Conservation (phyloP, 2,797 vertebrate genomes). For the Gila robusta region DNA sequence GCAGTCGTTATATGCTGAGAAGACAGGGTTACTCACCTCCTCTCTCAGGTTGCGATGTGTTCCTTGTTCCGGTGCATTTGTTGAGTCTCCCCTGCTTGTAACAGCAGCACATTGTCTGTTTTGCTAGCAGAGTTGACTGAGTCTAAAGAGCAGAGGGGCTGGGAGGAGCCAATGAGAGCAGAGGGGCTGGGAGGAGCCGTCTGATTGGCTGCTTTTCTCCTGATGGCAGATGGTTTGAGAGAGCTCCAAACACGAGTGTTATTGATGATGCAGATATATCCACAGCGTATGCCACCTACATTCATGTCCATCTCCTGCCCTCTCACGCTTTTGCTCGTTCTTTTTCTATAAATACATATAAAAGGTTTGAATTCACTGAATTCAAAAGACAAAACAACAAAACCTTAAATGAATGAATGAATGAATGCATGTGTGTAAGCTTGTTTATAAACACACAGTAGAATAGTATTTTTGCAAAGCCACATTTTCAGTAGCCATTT, state of each 20-base stretch:
- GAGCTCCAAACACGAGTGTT: constrained; percentile 51
- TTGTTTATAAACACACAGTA: no score
- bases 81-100: constrained; percentile 65
- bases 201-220: constrained; percentile 69
- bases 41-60: constrained; percentile 41
- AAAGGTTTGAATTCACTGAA: background rate
- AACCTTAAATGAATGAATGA: background rate
- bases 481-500: no score
- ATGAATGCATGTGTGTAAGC: background rate
- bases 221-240: constrained; percentile 58
- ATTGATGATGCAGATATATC: constrained; percentile 61
- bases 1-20: background rate
- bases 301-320: constrained; percentile 7
- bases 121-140: constrained; percentile 65
- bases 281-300: constrained; percentile 52
- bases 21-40: constrained; percentile 65
- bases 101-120: constrained; percentile 66
- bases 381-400: background rate
- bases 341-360: constrained; percentile 28
- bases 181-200: constrained; percentile 24
- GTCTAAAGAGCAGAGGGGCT: constrained; percentile 69
- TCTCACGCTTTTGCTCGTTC: background rate
- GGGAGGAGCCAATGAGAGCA: constrained; percentile 53
- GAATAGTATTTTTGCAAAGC: no score
- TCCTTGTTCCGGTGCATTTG: constrained; percentile 54